A percentile compares a stretch with the other conserved stretches of the same genome.
phyloP scores from a whole-genome alignment of 2,797 vertebrate species.

The Pipistrellus kuhlii region DNA sequence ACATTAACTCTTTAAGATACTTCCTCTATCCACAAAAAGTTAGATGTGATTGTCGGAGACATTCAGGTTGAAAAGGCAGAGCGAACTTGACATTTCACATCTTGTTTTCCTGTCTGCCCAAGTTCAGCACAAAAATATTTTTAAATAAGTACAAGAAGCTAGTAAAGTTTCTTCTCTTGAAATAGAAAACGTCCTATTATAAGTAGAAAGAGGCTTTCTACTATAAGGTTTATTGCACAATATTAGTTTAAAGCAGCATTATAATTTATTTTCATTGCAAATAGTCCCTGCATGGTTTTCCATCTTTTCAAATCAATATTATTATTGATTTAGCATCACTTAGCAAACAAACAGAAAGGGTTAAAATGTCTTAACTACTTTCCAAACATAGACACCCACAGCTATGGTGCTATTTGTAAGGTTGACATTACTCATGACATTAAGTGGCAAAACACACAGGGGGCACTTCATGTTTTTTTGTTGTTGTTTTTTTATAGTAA shows the following conservation, averaged over 20 bases:
- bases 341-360: conserved; percentile 33
- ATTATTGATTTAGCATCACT: conserved; percentile 47
- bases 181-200: conserved; percentile 4
- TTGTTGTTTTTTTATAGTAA: not conserved
- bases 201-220: conserved; percentile 23
- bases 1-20: conserved; percentile 50
- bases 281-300: conserved; percentile 38
- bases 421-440: not conserved
- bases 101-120: conserved; percentile 35
- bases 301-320: conserved; percentile 54
- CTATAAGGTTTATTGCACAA: not conserved
- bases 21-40: conserved; percentile 30
- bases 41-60: conserved; percentile 4
- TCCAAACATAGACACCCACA: conserved; percentile 10
- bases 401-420: not conserved
- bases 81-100: conserved; percentile 30
- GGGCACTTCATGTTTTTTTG: not conserved
- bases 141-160: not conserved
- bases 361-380: conserved; percentile 47
- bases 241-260: conserved; percentile 46
- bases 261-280: conserved; percentile 62
- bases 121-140: not conserved
- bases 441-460: conserved; percentile 11
- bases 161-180: conserved; percentile 38
- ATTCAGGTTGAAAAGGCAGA: conserved; percentile 51